Evolutionary conservation across 2,888 invertebrate species (phyloP), one percentile per base, ranked within the genome.

Genomic region (Pandemis cinnamomeana): DNA sequence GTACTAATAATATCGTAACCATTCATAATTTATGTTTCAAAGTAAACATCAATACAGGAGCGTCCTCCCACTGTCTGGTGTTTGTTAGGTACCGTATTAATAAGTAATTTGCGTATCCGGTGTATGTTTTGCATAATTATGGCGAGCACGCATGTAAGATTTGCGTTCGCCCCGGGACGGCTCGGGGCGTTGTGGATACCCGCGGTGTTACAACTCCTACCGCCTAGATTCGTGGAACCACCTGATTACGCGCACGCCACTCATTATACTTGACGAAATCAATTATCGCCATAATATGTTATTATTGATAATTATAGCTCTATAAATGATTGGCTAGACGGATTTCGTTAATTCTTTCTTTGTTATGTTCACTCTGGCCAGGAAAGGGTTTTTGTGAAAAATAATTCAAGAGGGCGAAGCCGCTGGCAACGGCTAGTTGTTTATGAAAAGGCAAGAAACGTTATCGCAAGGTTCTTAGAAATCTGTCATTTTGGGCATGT

Each of bases 101-200:
- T 87, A 88, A 87, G 81, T 86, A 81, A 82, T 78, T 76, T 83
- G 82, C 80, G 85, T 86, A 89, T 90, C 89, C 89, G 84, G 87
- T 89, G 88, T 89, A 82, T 87, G 87, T 89, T 90, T 90, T 89
- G 86, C 89, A 87, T 90, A 89, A 90, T 88, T 86, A 83, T 83
- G 80, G 80, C 70, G 80, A 81, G 80, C 88, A 86, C 87, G 88
- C 85, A 86, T 85, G 83, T 81, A 81, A 83, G 80, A 46, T 46
- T 44, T 58, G 77, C 77, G 76, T 79, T 81, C 80, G 79, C 78
- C 71, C 77, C 78, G 78, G 82, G 78, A 79, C 80, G 78, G 86
- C 87, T 85, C 74, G 77, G 67, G 87, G 88, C 85, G 76, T 76
- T 75, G 71, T 71, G 71, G 62, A 68, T 78, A 77, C 77, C 69